phyloP scores from a whole-genome alignment of 2,888 invertebrate species.

The Drosophila tanythrix region DNA sequence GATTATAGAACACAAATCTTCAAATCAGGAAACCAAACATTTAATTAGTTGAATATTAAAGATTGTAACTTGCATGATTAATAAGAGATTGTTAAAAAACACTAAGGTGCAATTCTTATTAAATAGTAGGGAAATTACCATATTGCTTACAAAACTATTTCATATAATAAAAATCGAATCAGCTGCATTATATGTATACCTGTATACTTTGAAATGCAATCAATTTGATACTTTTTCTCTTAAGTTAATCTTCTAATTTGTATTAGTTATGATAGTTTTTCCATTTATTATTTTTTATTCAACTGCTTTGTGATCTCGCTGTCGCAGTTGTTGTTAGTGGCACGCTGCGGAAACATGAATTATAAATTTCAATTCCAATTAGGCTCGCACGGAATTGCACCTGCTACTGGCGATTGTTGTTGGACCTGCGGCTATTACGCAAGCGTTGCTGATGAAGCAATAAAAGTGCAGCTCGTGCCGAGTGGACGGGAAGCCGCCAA shows the following conservation, averaged over 20 bases:
- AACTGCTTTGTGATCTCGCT: slow-evolving; percentile 15
- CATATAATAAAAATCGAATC: neutral
- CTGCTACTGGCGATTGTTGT: slow-evolving; percentile 36
- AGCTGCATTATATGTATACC: neutral
- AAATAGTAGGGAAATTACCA: neutral
- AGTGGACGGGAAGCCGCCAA: slow-evolving; percentile 62
- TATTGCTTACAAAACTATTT: neutral
- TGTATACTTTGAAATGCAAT: neutral
- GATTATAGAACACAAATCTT: neutral
- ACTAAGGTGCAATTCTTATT: neutral
- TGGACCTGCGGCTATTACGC: slow-evolving; percentile 53
- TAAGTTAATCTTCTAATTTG: neutral
- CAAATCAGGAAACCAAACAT: neutral
- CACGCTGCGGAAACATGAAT: slow-evolving; percentile 68
- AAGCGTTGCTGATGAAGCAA: slow-evolving; percentile 72
- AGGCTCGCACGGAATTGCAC: slow-evolving; percentile 60
- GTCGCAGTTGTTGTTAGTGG: slow-evolving; percentile 35
- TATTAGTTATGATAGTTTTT: slow-evolving; percentile 1
- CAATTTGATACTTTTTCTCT: neutral
- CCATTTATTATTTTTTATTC: slow-evolving; percentile 17
- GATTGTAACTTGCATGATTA: neutral
- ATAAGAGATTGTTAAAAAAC: neutral
- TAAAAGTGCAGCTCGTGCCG: slow-evolving; percentile 79
- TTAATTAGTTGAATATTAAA: neutral
- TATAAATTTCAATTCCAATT: slow-evolving; percentile 67